A percentile compares a stretch with the other conserved stretches of the same genome.
phyloP scores from a whole-genome alignment of 2,888 invertebrate genomes.

The Agrochola litura region DNA sequence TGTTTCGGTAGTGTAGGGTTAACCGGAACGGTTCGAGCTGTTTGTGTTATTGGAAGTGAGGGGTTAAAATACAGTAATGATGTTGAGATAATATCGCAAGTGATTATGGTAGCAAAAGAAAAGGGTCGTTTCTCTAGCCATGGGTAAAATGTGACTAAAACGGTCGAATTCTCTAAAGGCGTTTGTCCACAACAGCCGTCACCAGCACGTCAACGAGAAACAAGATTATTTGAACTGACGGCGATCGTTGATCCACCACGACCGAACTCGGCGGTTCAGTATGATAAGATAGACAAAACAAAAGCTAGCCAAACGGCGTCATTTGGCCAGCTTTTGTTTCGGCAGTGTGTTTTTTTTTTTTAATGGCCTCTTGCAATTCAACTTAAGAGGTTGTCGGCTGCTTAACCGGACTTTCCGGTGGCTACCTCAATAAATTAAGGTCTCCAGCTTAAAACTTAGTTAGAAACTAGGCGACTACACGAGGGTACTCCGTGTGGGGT shows the following conservation, averaged over 20 bases:
- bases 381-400: too few relatives aligned
- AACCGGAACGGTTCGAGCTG: slow-evolving; percentile 4
- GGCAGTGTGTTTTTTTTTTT: too few relatives aligned
- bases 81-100: slow-evolving; percentile 6
- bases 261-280: not conserved
- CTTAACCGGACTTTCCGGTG: too few relatives aligned
- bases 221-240: not conserved
- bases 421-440: too few relatives aligned
- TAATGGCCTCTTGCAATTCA: too few relatives aligned
- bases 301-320: too few relatives aligned
- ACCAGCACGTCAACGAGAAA: not conserved
- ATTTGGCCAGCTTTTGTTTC: too few relatives aligned
- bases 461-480: too few relatives aligned
- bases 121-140: not conserved
- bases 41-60: slow-evolving; percentile 26
- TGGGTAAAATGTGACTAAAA: not conserved
- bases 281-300: too few relatives aligned
- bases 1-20: slow-evolving; percentile 39
- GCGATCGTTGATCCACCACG: too few relatives aligned
- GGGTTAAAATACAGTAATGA: slow-evolving; percentile 18
- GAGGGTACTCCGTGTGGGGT: too few relatives aligned
- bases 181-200: not conserved
- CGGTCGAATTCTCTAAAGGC: not conserved
- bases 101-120: not conserved
- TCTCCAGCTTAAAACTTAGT: too few relatives aligned